A percentile compares a stretch with the other conserved stretches of the same genome.
Evolutionary conservation across 2,797 vertebrate species (phyloP).

Genomic region (Schizopygopsis pylzovi): DNA sequence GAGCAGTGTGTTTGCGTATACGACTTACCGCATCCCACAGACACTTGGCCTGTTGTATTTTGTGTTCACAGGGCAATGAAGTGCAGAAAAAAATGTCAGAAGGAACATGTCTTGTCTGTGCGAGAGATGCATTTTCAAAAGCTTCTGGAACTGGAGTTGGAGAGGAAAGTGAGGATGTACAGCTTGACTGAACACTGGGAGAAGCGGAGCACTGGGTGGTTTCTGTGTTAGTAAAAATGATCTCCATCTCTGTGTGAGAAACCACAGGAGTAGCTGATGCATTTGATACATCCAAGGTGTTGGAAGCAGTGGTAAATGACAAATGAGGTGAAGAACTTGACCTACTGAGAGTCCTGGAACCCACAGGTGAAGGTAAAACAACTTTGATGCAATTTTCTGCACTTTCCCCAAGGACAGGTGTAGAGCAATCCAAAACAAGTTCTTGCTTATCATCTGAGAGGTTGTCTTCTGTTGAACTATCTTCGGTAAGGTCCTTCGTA

Average conservation of each 20-base stretch:
- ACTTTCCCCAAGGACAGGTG: not conserved
- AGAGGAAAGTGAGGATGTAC: conserved; percentile 7
- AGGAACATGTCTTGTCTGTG: not conserved
- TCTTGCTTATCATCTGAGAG: not conserved
- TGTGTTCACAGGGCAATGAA: not conserved
- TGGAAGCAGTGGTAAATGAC: conserved; percentile 1
- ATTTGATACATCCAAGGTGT: not conserved
- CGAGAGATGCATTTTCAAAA: not conserved
- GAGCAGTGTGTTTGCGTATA: conserved; percentile 92
- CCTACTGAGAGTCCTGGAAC: not conserved
- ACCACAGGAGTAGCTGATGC: not conserved
- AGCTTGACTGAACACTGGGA: conserved; percentile 33
- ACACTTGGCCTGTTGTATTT: conserved; percentile 71
- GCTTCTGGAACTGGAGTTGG: not conserved
- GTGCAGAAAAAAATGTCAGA: conserved; percentile 26
- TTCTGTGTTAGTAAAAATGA: conserved; percentile 6
- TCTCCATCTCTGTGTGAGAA: conserved; percentile 6
- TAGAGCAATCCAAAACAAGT: not conserved
- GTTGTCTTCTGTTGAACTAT: not conserved
- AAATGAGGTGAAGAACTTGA: not conserved
- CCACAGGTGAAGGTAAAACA: not conserved
- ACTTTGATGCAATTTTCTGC: not conserved
- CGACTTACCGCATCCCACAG: conserved; percentile 88
- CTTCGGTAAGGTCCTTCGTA: too few species aligned
- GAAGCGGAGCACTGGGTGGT: not conserved